phyloP scores from a whole-genome alignment of 2,113 vertebrate species.

The Crocuta crocuta region DNA sequence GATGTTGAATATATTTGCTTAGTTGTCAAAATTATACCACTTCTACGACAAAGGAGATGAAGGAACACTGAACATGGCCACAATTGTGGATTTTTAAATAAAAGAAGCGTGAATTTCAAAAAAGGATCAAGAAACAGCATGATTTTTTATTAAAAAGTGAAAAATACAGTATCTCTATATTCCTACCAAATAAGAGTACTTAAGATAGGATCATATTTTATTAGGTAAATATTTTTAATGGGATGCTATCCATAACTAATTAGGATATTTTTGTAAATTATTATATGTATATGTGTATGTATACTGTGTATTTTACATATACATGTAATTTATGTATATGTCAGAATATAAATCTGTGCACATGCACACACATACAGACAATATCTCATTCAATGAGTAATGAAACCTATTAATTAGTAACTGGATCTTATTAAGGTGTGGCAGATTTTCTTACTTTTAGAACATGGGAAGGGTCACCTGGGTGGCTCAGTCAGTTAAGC shows the following conservation, averaged over 20 bases:
- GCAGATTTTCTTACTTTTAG: neutral
- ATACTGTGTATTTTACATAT: neutral
- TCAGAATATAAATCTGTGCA: neutral
- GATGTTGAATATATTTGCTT: neutral
- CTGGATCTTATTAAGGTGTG: neutral
- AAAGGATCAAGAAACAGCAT: neutral
- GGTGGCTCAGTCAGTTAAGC: too few relatives aligned
- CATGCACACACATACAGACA: neutral
- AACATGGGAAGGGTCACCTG: neutral
- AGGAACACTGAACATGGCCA: neutral
- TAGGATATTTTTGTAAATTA: neutral
- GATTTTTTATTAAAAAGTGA: neutral
- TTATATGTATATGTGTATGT: neutral
- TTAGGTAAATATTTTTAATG: neutral
- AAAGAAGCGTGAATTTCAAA: neutral
- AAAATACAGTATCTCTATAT: neutral
- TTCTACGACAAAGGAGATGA: slow-evolving; percentile 29
- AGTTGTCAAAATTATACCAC: neutral
- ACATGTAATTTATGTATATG: neutral
- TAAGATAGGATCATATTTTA: neutral
- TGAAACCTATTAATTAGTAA: neutral
- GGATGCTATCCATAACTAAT: neutral
- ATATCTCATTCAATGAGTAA: neutral
- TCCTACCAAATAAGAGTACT: neutral
- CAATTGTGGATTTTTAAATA: neutral